A percentile compares a stretch with the other conserved stretches of the same genome.
Evolutionary conservation across 2,113 vertebrate genomes (phyloP).

Genomic region (Gasterosteus aculeatus): DNA sequence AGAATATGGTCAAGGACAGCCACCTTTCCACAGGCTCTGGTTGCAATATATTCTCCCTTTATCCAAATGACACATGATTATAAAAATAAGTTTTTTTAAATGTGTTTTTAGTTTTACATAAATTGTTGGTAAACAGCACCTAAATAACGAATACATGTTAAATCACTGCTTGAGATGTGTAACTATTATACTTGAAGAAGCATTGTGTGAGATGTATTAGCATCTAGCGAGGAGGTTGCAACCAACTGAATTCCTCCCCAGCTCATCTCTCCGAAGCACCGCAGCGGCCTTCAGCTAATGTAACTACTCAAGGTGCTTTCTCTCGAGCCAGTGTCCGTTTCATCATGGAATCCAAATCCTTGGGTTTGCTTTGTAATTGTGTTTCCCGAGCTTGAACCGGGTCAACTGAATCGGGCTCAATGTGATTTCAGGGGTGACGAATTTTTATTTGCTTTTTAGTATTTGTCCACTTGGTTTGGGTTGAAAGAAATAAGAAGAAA

Average conservation of each 20-base stretch:
- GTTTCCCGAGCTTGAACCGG: neutral
- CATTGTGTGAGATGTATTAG: no score
- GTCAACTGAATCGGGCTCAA: neutral
- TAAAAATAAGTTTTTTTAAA: neutral
- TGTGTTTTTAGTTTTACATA: neutral
- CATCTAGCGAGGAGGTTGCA: no score
- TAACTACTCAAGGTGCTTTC: no score
- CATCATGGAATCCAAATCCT: neutral
- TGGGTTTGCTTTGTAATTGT: neutral
- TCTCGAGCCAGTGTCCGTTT: no score
- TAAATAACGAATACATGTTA: neutral
- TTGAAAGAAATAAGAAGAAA: slow-evolving; percentile 23
- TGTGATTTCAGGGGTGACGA: neutral
- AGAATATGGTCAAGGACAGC: slow-evolving; percentile 7
- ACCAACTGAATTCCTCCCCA: no score
- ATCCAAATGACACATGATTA: neutral
- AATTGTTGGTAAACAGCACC: neutral
- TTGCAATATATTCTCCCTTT: slow-evolving; percentile 12
- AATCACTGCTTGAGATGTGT: neutral
- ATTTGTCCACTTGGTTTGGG: slow-evolving; percentile 22
- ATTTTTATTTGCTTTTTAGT: slow-evolving; percentile 22
- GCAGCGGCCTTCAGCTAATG: no score
- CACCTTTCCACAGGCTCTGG: slow-evolving; percentile 16
- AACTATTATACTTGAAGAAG: neutral
- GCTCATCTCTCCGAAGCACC: no score